Base-by-base conservation (phyloP, 2,888 invertebrate genomes). In the Ophion slaviceki region DNA sequence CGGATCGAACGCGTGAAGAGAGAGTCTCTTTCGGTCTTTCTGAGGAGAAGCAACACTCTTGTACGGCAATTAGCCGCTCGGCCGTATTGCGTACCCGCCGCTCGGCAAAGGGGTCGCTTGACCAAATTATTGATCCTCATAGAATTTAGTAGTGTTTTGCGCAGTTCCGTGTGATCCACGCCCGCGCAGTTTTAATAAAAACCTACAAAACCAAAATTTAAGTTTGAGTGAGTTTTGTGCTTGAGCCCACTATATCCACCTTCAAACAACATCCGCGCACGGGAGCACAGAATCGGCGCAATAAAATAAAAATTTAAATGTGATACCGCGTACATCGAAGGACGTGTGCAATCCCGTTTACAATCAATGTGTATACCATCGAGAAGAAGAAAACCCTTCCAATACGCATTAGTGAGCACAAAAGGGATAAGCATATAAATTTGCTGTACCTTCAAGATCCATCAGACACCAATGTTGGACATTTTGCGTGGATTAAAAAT, bases 261-360 rank as follows among this genome's bases (percentile, higher is more conserved):
- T 64, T 24, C 64, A 14, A 14, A 64, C 14, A 4, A 6, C 32
- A 24, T 28, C 20, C 64, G 28, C 6, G 6, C 24, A 20, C 64
- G 24, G 20, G 20, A 45, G 45, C 6, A 45, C 45, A 45, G 45
- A 68, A 68, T 45, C 68, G 68, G 68, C 68, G 47, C 40, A 68
- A 20, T 14, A 36, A 66, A 66, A 66, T 36, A 17, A 66, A 68
- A 45, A 68, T 45, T 68, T 68, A 45, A 68, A n/a, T 68, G 20
- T 68, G 68, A 45, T 45, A 32, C 68, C 32, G 32, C 68, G 68
- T 32, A 45, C 45, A 68, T 68, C 68, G 68, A 68, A 68, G 45
- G 68, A 32, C 68, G 68, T 14, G 32, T 68, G 68, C 68, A 11
- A 45, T 45, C 45, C 11, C 45, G 45, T 45, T 45, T 45, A 45